phyloP scores from a whole-genome alignment of 2,113 vertebrate species.

The Phaethon lepturus region DNA sequence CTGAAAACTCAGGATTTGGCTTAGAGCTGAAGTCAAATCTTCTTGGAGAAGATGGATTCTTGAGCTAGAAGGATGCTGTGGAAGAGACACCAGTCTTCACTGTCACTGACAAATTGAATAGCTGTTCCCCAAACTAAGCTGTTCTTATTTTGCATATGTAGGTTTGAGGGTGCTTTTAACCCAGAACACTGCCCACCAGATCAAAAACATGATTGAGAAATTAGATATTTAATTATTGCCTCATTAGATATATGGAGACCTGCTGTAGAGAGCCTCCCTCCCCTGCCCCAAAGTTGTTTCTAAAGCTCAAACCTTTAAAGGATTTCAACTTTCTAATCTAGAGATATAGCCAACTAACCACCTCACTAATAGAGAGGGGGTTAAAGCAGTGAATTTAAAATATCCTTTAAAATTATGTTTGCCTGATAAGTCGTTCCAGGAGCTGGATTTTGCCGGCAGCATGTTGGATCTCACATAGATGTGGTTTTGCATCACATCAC shows the following conservation, averaged over 20 bases:
- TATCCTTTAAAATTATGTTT: neutral
- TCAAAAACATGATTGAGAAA: neutral
- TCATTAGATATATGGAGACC: neutral
- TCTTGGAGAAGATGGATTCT: neutral
- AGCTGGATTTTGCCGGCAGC: neutral
- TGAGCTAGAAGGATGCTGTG: neutral
- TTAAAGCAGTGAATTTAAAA: neutral
- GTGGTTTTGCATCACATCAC: neutral
- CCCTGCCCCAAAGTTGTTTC: neutral
- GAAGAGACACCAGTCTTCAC: neutral
- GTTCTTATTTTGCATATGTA: neutral
- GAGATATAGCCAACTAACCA: neutral
- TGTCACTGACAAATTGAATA: neutral
- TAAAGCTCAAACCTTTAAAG: neutral
- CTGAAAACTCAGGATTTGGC: neutral
- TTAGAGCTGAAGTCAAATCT: constrained; percentile 7
- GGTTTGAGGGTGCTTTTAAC: neutral
- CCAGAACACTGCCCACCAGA: neutral
- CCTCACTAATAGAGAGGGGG: neutral
- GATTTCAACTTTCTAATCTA: neutral
- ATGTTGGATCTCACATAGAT: neutral
- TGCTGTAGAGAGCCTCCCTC: neutral
- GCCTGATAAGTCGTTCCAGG: neutral
- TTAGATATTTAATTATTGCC: neutral
- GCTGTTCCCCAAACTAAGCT: neutral